phyloP scores from a whole-genome alignment of 2,797 vertebrate genomes.

The Premnoplex brunnescens region DNA sequence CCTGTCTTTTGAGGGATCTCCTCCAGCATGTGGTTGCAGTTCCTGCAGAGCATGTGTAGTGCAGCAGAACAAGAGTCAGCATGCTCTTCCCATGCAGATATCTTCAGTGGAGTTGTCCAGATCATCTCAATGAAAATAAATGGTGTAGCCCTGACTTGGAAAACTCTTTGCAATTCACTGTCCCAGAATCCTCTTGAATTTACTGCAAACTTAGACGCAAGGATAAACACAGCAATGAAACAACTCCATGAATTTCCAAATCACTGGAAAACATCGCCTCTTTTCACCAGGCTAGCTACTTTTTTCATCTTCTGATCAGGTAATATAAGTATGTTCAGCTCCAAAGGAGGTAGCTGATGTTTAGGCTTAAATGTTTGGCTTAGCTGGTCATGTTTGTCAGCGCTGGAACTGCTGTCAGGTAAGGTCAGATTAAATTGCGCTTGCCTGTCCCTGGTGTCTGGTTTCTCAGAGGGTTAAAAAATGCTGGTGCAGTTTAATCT shows the following conservation, averaged over 20 bases:
- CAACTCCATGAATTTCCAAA: neutral
- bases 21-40: neutral
- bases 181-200: neutral
- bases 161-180: neutral
- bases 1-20: neutral
- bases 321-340: neutral
- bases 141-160: neutral
- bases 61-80: neutral
- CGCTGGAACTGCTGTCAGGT: neutral
- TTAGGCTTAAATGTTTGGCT: neutral
- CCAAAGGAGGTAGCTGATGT: neutral
- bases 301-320: neutral
- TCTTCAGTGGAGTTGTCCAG: neutral
- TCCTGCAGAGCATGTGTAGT: neutral
- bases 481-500: neutral
- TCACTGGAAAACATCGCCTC: neutral
- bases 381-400: neutral
- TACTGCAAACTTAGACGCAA: neutral
- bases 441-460: neutral
- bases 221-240: fast-evolving
- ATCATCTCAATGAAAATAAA: neutral
- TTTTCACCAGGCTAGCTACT: neutral
- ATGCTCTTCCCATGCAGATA: neutral
- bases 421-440: neutral
- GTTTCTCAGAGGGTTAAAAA: neutral